Evolutionary conservation across 2,888 invertebrate genomes (phyloP).

Genomic region (Calliphora vomitoria): DNA sequence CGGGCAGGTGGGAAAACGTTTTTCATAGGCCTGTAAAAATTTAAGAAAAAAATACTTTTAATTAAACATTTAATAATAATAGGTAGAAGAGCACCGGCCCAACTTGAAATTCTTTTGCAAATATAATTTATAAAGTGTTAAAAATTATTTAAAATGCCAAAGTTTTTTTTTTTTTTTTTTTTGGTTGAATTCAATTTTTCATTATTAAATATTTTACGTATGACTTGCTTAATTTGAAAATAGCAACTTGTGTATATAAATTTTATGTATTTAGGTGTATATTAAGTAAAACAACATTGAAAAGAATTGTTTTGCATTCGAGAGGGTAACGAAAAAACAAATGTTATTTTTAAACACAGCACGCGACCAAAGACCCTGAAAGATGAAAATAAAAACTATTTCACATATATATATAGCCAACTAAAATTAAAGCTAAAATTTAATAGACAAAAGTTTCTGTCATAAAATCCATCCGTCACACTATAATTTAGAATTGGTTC

Average conservation of each 20-base stretch:
- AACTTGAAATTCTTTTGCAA: no score
- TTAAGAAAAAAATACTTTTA: background rate
- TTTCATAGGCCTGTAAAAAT: constrained; percentile 93
- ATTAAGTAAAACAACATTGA: constrained; percentile 3
- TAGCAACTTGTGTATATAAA: background rate
- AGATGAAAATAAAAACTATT: no score
- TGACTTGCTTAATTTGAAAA: background rate
- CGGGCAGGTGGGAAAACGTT: constrained; percentile 95
- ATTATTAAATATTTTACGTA: background rate
- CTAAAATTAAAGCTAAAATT: no score
- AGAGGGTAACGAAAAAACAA: background rate
- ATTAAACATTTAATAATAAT: no score
- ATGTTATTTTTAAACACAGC: background rate
- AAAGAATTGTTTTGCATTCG: background rate
- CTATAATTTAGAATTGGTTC: no score
- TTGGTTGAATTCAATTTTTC: background rate
- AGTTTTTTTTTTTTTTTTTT: no score
- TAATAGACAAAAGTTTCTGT: no score
- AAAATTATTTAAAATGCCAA: no score
- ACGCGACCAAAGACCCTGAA: background rate
- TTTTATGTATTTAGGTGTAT: background rate
- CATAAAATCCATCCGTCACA: no score
- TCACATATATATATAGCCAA: no score
- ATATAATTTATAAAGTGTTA: no score
- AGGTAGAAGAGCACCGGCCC: no score